Evolutionary conservation across 2,113 vertebrate species (phyloP).

Genomic region (Oncorhynchus mykiss): DNA sequence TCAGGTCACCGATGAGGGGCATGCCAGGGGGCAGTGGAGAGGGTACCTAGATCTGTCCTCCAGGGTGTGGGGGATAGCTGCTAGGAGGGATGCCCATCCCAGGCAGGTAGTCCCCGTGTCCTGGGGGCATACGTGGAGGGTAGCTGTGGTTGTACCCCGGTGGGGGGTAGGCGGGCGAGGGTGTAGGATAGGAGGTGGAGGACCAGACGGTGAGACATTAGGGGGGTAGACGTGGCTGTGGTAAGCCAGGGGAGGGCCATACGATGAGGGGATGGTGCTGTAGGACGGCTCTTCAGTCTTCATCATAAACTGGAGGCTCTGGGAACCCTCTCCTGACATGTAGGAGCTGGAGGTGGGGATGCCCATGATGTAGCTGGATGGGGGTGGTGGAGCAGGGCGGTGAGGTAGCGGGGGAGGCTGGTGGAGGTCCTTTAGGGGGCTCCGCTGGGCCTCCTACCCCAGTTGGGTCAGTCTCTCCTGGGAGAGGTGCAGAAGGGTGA

Average conservation of each 20-base stretch:
- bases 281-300: slow-evolving; percentile 85
- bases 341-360: slow-evolving; percentile 88
- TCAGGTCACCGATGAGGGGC: slow-evolving; percentile 81
- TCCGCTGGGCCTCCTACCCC: slow-evolving; percentile 62
- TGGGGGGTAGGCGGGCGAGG: slow-evolving; percentile 77
- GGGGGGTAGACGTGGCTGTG: slow-evolving; percentile 81
- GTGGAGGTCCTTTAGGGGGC: slow-evolving; percentile 67
- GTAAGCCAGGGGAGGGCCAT: slow-evolving; percentile 79
- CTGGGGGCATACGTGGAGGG: slow-evolving; percentile 67
- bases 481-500: slow-evolving; percentile 76
- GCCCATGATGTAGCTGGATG: slow-evolving; percentile 81
- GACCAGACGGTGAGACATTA: slow-evolving; percentile 74
- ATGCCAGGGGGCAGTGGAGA: slow-evolving; percentile 84
- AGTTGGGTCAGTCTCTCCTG: slow-evolving; percentile 78
- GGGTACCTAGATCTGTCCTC: slow-evolving; percentile 81
- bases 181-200: slow-evolving; percentile 74
- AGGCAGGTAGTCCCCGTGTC: slow-evolving; percentile 65
- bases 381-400: slow-evolving; percentile 80
- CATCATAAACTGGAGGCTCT: slow-evolving; percentile 90
- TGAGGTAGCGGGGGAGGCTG: slow-evolving; percentile 79
- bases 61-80: slow-evolving; percentile 79
- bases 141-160: slow-evolving; percentile 82
- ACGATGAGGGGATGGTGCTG: slow-evolving; percentile 73
- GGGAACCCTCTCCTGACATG: slow-evolving; percentile 88
- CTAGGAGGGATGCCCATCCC: slow-evolving; percentile 81